A percentile compares a stretch with the other conserved stretches of the same genome.
phyloP scores from a whole-genome alignment of 2,797 vertebrate genomes.

The Acrossocheilus wenchowensis region DNA sequence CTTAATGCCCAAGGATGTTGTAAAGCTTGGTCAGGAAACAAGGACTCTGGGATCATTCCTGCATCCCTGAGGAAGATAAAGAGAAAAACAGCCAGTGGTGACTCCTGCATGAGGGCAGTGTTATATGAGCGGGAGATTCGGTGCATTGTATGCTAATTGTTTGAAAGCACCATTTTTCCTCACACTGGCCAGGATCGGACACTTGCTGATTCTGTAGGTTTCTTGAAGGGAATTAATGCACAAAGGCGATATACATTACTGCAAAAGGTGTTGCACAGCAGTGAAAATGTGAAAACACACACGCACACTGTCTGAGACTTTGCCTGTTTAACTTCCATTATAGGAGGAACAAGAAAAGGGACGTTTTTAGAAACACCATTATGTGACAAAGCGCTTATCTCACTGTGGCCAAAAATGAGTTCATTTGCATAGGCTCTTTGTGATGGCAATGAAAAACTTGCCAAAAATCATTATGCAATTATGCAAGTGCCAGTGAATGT shows the following conservation, averaged over 20 bases:
- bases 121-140: not conserved
- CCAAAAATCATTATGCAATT: not conserved
- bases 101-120: not conserved
- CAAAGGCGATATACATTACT: not conserved
- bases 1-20: not conserved
- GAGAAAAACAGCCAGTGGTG: not conserved
- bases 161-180: slow-evolving; percentile 45
- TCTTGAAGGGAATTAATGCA: not conserved
- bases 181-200: not conserved
- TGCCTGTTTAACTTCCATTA: not conserved
- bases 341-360: not conserved
- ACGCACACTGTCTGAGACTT: not conserved
- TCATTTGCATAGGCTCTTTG: not conserved
- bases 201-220: slow-evolving; percentile 18
- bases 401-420: not conserved
- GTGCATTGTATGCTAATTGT: slow-evolving; percentile 41
- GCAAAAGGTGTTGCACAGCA: not conserved
- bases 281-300: not conserved
- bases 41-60: not conserved
- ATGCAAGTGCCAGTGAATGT: not conserved
- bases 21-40: too few species aligned
- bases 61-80: not conserved
- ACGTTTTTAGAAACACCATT: not conserved
- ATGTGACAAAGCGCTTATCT: not conserved
- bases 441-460: not conserved